Evolutionary conservation across 2,797 vertebrate genomes (phyloP).

Genomic region (Coregonus sp.): DNA sequence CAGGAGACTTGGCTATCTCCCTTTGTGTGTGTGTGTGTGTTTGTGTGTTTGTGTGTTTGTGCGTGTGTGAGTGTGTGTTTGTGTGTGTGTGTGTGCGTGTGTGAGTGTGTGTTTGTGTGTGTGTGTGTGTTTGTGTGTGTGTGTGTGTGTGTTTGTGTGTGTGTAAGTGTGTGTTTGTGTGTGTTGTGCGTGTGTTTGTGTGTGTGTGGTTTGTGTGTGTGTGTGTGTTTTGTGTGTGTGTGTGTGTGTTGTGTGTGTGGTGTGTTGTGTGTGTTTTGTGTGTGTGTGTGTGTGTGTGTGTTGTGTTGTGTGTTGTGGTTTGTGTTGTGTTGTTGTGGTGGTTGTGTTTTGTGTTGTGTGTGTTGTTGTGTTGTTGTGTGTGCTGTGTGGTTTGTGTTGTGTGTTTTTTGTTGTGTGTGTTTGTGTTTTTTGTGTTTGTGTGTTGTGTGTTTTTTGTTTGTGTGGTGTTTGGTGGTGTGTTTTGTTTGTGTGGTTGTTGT

Average conservation of each 20-base stretch:
- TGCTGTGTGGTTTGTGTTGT: no score
- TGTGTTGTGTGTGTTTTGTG: neutral
- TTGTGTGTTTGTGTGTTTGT: neutral
- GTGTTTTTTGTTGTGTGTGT: no score
- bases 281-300: no score
- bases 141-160: neutral
- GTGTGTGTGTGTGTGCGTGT: neutral
- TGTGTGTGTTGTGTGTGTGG: neutral
- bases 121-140: neutral
- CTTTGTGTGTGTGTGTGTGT: neutral
- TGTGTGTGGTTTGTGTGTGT: no score
- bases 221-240: neutral
- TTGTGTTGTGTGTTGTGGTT: no score
- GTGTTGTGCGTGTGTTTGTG: neutral
- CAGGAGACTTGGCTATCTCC: constrained; percentile 49
- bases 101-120: neutral
- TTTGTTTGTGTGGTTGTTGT: no score
- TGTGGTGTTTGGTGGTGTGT: no score
- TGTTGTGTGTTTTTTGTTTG: neutral
- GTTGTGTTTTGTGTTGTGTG: no score
- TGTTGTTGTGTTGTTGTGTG: no score
- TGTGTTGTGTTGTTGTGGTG: no score
- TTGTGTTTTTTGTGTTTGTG: neutral
- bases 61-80: neutral
- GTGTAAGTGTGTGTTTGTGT: neutral